Conservation (phyloP, 2,888 invertebrate genomes). For the Ecliptopera silaceata region DNA sequence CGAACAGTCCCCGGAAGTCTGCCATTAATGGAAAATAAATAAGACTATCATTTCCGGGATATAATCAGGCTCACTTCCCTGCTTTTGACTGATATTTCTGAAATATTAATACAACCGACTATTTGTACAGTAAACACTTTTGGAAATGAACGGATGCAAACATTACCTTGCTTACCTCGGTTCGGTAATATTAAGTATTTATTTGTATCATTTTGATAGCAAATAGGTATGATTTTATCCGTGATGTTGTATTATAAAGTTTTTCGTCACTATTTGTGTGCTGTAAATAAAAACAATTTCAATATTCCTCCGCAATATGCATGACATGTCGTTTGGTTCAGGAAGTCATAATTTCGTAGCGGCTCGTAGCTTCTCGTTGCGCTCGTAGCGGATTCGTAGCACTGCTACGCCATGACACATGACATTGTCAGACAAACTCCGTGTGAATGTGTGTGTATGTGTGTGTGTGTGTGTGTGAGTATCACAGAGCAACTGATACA, state of each 20-base stretch:
- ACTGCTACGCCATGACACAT: constrained; percentile 16
- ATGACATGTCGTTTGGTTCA: constrained; percentile 1
- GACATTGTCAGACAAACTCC: constrained; percentile 11
- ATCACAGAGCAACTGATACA: background rate
- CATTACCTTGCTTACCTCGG: background rate
- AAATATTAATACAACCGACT: background rate
- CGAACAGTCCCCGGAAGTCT: background rate
- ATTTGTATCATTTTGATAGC: too few relatives aligned
- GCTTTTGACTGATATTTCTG: constrained; percentile 4
- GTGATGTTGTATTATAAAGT: background rate
- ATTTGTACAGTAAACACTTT: background rate
- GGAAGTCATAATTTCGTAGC: constrained; percentile 16
- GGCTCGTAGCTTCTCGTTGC: constrained; percentile 11
- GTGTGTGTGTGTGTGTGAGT: too few relatives aligned
- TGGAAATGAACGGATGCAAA: background rate
- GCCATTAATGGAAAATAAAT: constrained; percentile 21
- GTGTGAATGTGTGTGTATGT: too few relatives aligned
- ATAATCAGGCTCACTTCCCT: constrained; percentile 6
- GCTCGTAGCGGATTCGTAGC: constrained; percentile 10
- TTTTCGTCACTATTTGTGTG: background rate
- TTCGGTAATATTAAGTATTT: background rate
- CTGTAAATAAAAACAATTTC: background rate
- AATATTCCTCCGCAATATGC: background rate
- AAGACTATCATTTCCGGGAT: constrained; percentile 16
- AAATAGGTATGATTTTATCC: too few relatives aligned